A percentile compares a stretch with the other conserved stretches of the same genome.
These are phyloP conservation scores for Acridotheres tristis DNA, from an alignment of 2,797 vertebrate species.

Conservation along the genomic window DNA sequence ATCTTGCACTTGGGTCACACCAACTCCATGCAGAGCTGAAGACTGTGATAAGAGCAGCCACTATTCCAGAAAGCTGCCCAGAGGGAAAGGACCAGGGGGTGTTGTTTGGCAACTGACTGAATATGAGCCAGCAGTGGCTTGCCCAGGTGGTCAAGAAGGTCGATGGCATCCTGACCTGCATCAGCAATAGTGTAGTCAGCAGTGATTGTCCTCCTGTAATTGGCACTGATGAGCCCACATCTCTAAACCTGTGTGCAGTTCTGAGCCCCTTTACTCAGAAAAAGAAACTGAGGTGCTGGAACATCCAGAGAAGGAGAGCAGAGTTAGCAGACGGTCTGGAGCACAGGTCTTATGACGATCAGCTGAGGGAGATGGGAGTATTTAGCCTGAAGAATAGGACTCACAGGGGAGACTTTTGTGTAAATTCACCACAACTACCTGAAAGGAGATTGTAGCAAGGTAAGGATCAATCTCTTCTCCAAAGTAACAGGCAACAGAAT, in stretches of 20 bases:
- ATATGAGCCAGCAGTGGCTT: background rate
- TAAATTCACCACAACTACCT: background rate
- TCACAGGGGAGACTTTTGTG: accelerated
- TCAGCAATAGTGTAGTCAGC: background rate
- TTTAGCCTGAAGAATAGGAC: background rate
- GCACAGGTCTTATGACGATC: background rate
- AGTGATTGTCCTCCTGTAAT: accelerated
- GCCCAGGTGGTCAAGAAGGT: background rate
- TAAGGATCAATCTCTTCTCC: background rate
- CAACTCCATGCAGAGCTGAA: accelerated
- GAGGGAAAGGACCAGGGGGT: accelerated
- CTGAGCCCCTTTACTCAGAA: background rate
- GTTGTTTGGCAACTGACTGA: background rate
- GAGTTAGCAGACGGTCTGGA: background rate
- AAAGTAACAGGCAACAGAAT: background rate
- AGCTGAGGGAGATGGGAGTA: accelerated
- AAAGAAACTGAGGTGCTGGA: background rate
- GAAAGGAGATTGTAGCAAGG: background rate
- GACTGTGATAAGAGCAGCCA: too few relatives aligned
- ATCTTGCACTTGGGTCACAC: background rate
- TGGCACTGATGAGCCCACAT: accelerated
- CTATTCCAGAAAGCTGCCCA: background rate
- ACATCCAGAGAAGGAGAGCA: background rate
- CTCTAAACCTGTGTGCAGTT: accelerated
- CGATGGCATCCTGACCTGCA: background rate